phyloP scores from a whole-genome alignment of 2,113 vertebrate species.

The Oncorhynchus kisutch region DNA sequence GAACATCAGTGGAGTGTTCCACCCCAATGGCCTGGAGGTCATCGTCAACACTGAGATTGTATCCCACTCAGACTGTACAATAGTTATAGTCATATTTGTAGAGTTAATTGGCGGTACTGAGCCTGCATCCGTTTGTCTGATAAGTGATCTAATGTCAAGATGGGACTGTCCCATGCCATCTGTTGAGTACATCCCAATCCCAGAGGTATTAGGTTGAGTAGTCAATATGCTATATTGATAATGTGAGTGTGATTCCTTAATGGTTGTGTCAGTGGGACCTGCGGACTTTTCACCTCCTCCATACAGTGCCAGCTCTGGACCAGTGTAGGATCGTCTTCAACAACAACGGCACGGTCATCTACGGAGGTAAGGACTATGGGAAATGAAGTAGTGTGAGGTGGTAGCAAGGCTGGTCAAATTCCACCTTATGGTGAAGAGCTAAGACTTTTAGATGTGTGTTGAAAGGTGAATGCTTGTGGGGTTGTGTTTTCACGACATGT shows the following conservation, averaged over 20 bases:
- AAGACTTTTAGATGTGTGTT: neutral
- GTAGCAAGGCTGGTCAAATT: neutral
- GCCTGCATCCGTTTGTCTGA: neutral
- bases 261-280: slow-evolving; percentile 87
- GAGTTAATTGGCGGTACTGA: no score
- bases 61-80: slow-evolving; percentile 73
- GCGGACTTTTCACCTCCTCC: slow-evolving; percentile 94
- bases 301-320: slow-evolving; percentile 96
- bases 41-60: slow-evolving; percentile 99
- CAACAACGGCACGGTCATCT: slow-evolving; percentile 96
- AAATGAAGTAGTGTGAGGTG: neutral
- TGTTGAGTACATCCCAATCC: no score
- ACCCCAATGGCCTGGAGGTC: slow-evolving; percentile 94
- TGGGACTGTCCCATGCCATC: neutral
- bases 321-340: slow-evolving; percentile 99
- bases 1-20: slow-evolving; percentile 99
- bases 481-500: slow-evolving; percentile 27
- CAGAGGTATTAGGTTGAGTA: neutral
- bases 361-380: slow-evolving; percentile 83
- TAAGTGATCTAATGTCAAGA: neutral
- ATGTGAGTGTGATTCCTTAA: slow-evolving; percentile 70
- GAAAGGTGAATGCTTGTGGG: neutral
- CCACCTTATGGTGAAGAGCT: no score
- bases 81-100: neutral
- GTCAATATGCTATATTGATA: neutral